phyloP scores from a whole-genome alignment of 2,797 vertebrate genomes.

The Octomys mimax region DNA sequence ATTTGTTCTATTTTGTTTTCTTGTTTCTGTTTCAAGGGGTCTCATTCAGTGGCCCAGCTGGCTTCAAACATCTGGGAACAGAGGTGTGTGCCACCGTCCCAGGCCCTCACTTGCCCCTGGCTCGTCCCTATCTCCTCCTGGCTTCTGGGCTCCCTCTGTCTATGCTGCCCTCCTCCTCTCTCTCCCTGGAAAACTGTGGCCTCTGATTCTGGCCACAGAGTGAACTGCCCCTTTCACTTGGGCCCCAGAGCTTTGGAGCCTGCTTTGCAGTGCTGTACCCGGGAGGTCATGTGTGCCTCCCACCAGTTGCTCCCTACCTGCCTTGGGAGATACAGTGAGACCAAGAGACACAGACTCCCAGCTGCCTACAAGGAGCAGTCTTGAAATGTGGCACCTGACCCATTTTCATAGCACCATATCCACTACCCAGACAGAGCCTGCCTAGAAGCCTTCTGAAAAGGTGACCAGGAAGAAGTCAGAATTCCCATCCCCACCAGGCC shows the following conservation, averaged over 20 bases:
- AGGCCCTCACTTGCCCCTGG: not conserved
- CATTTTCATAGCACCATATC: not conserved
- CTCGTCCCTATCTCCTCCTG: no score
- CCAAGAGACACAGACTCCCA: not conserved
- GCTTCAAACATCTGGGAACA: not conserved
- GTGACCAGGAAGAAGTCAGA: not conserved
- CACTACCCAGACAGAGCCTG: not conserved
- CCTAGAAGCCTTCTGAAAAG: not conserved
- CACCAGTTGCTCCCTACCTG: not conserved
- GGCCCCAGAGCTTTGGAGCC: not conserved
- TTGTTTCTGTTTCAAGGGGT: not conserved
- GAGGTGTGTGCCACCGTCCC: not conserved
- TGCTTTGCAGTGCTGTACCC: not conserved
- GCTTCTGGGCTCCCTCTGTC: not conserved
- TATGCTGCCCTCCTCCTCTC: not conserved
- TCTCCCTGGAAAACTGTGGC: not conserved
- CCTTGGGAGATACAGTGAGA: not conserved
- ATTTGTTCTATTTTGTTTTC: not conserved
- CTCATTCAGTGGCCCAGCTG: not conserved
- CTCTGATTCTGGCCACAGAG: not conserved
- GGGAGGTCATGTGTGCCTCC: accelerated
- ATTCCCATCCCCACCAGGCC: not conserved
- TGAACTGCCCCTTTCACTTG: not conserved
- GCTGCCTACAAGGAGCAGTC: not conserved
- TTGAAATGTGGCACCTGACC: not conserved